These are phyloP conservation scores for Ceyx margarethae DNA, from an alignment of 2,113 vertebrate species.

Conservation along the genomic window DNA sequence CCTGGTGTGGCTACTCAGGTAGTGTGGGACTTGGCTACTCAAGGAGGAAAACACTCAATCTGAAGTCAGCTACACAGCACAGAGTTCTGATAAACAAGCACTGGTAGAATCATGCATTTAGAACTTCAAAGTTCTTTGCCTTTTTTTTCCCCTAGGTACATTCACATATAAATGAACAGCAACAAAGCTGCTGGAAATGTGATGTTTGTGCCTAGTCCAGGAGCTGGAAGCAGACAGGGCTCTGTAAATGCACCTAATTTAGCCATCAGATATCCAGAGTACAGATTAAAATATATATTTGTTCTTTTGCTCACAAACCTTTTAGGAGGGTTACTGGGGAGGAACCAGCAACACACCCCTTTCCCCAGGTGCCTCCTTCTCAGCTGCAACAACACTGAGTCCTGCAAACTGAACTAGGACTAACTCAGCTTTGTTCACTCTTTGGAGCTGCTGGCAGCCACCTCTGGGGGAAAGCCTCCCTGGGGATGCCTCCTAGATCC, in stretches of 20 bases:
- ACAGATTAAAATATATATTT: neutral
- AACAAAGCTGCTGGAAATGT: neutral
- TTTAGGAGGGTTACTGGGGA: neutral
- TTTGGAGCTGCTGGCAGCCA: neutral
- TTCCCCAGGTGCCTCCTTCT: neutral
- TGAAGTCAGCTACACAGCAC: neutral
- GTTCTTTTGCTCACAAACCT: neutral
- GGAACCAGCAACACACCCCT: neutral
- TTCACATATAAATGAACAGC: neutral
- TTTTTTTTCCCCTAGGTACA: no score
- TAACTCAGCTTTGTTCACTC: fast-evolving
- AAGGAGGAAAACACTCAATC: neutral
- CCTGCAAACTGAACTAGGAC: neutral
- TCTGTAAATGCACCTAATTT: neutral
- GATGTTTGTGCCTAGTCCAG: neutral
- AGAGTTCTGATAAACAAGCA: neutral
- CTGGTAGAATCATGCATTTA: neutral
- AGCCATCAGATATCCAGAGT: neutral
- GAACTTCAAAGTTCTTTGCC: neutral
- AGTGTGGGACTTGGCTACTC: neutral
- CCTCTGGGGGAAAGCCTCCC: neutral
- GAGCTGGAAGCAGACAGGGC: neutral
- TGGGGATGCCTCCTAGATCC: neutral
- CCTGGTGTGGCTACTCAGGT: neutral
- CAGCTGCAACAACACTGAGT: neutral